Conservation (phyloP, 2,113 vertebrate genomes). For the Xenus cinereus region DNA sequence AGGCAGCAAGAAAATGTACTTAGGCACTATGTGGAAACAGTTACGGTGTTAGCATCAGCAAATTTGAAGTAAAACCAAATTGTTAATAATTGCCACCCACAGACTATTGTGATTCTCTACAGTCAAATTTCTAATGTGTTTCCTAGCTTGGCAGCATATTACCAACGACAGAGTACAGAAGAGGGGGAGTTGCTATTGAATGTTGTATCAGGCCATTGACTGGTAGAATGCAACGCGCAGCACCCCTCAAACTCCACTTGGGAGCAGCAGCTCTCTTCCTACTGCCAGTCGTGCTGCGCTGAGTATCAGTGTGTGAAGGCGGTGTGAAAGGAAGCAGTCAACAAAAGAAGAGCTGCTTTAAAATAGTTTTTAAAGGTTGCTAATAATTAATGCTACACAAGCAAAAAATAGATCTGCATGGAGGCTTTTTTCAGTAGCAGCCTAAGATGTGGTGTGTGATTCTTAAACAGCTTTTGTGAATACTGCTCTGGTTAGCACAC, state of each 20-base stretch:
- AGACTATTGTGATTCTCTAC: not conserved
- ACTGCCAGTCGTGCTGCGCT: not conserved
- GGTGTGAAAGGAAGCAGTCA: not conserved
- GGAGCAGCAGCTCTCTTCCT: conserved; percentile 50
- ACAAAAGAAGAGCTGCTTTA: not conserved
- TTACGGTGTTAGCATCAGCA: not conserved
- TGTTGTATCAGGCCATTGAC: not conserved
- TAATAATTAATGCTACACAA: not conserved
- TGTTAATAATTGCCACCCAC: not conserved
- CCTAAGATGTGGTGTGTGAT: not conserved
- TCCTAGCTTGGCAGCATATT: not conserved
- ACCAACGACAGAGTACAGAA: not conserved
- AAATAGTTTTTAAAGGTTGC: not conserved
- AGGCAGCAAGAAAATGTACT: not conserved
- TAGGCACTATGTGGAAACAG: not conserved
- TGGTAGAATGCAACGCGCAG: not conserved
- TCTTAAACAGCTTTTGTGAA: not conserved
- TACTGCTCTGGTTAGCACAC: not conserved
- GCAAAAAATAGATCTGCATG: not conserved
- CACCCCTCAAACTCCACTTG: not conserved
- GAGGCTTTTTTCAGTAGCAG: not conserved
- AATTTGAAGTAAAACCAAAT: not conserved
- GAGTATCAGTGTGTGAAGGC: not conserved
- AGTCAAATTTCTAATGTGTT: not conserved
- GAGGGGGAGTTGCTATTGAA: not conserved